Evolutionary conservation across 2,113 vertebrate genomes (phyloP).

Genomic region (Caranx ignobilis): DNA sequence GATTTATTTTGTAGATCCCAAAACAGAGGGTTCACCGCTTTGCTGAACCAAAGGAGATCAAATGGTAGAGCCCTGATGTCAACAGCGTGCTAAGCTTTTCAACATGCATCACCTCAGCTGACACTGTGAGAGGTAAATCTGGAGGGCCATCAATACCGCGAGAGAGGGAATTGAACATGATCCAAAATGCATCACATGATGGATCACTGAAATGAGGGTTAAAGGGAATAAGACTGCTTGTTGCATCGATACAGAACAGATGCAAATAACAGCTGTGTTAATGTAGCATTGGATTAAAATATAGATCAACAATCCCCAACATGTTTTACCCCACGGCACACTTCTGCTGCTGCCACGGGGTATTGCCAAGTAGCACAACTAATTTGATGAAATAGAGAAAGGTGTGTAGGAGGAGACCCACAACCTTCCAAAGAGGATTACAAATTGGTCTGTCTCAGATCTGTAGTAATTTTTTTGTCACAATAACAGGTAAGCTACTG

Average conservation of each 20-base stretch:
- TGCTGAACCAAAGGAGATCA: conserved; percentile 70
- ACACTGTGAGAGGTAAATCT: conserved; percentile 58
- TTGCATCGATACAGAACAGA: conserved; percentile 16
- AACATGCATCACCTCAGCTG: conserved; percentile 63
- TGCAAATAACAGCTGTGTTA: conserved; percentile 12
- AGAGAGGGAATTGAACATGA: conserved; percentile 46
- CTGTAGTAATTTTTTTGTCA: neutral
- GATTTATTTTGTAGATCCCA: conserved; percentile 78
- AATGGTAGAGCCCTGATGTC: conserved; percentile 54
- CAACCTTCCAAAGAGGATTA: neutral
- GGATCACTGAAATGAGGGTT: conserved; percentile 27
- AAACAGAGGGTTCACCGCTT: conserved; percentile 70
- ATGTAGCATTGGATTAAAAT: conserved; percentile 4
- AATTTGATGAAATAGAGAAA: neutral
- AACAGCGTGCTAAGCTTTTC: conserved; percentile 56
- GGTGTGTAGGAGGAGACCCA: neutral
- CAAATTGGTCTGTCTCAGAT: neutral
- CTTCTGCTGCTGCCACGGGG: neutral
- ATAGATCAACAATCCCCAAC: neutral
- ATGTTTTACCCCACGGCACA: neutral
- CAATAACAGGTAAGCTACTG: neutral
- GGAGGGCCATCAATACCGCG: conserved; percentile 48
- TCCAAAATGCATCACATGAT: conserved; percentile 51
- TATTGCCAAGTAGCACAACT: neutral
- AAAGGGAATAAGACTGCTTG: conserved; percentile 30